phyloP scores from a whole-genome alignment of 1,140 invertebrate genomes.

The Neelides sp. region DNA sequence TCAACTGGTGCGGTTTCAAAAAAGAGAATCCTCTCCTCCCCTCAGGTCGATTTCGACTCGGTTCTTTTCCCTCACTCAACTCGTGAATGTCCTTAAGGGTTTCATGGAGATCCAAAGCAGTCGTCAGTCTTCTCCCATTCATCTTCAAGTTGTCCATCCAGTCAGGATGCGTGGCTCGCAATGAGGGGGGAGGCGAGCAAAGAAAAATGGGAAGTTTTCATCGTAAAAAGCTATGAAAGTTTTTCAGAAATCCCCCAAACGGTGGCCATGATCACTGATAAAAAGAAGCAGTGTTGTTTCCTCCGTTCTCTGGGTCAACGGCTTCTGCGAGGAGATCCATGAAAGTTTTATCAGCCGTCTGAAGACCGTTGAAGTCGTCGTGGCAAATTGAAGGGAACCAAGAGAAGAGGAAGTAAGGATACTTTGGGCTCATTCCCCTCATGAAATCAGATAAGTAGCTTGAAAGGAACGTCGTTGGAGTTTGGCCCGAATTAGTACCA shows the following conservation, averaged over 20 bases:
- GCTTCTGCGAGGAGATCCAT: constrained; percentile 34
- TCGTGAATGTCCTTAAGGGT: too few species aligned
- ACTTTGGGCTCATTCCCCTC: too few species aligned
- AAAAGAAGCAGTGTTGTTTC: constrained; percentile 42
- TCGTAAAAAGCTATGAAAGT: constrained; percentile 43
- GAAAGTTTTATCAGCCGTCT: too few species aligned
- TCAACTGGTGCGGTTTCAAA: constrained; percentile 21
- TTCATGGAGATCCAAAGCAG: too few species aligned
- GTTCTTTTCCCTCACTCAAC: too few species aligned
- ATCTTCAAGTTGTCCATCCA: constrained; percentile 33
- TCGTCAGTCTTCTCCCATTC: constrained; percentile 38
- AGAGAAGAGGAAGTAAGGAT: too few species aligned
- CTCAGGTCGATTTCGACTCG: too few species aligned
- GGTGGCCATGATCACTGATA: constrained; percentile 45
- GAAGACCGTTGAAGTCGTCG: too few species aligned
- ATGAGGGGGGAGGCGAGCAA: constrained; percentile 39
- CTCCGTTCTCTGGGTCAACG: constrained; percentile 33
- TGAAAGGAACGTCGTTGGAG: background rate
- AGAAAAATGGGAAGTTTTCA: constrained; percentile 44
- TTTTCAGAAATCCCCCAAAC: constrained; percentile 41
- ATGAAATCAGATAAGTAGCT: background rate
- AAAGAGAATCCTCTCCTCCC: too few species aligned
- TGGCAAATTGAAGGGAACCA: too few species aligned
- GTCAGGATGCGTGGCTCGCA: constrained; percentile 35
- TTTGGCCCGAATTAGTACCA: background rate